A percentile compares a stretch with the other conserved stretches of the same genome.
Evolutionary conservation across 2,888 invertebrate species (phyloP).

Genomic region (Melieria crassipennis): DNA sequence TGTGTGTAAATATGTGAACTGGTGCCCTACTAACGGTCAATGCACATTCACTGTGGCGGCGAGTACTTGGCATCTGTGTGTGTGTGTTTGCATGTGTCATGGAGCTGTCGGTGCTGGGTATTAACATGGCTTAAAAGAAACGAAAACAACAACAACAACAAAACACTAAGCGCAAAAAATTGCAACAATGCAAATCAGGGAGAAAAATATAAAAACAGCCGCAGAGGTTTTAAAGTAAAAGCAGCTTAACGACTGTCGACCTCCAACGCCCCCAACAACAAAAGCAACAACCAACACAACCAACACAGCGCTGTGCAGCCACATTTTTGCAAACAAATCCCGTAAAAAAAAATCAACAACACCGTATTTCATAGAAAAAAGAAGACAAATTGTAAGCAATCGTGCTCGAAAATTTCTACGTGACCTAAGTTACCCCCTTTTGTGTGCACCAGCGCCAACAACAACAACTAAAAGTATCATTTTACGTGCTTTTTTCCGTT

Average conservation of each 20-base stretch:
- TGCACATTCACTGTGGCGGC: too few relatives aligned
- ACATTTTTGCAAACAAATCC: constrained; percentile 1
- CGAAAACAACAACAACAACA: constrained; percentile 11
- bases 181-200: not conserved
- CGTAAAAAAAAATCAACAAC: not conserved
- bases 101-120: not conserved
- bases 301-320: not conserved
- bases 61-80: too few relatives aligned
- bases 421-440: constrained; percentile 27
- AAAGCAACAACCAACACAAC: not conserved
- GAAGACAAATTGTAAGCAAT: constrained; percentile 5
- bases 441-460: not conserved
- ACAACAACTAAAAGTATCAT: constrained; percentile 10
- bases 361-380: too few relatives aligned
- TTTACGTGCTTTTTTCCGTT: constrained; percentile 9
- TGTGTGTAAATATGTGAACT: too few relatives aligned
- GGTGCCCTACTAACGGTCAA: too few relatives aligned
- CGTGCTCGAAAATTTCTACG: constrained; percentile 33
- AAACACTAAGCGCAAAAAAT: constrained; percentile 14
- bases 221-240: constrained; percentile 11
- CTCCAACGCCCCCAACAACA: constrained; percentile 12
- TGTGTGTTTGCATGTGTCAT: too few relatives aligned
- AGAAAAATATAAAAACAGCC: not conserved
- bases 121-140: not conserved
- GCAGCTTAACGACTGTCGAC: constrained; percentile 29